Evolutionary conservation across 2,113 vertebrate genomes (phyloP).

Genomic region (Dromas ardeola): DNA sequence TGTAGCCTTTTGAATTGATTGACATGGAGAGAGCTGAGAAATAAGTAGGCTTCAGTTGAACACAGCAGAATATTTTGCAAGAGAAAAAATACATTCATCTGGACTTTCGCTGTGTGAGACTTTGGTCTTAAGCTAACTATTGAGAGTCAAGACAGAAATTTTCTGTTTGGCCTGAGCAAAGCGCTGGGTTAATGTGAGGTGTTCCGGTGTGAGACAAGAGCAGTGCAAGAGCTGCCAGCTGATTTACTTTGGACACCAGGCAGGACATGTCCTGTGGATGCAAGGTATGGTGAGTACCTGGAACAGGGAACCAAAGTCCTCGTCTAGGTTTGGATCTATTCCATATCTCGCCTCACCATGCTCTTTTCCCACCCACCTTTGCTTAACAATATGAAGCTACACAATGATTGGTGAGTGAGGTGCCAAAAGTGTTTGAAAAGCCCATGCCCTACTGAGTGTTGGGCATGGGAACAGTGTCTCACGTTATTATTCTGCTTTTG

Average conservation of each 20-base stretch:
- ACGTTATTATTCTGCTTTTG: not conserved
- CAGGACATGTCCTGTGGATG: not conserved
- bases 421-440: constrained; percentile 1
- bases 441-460: not conserved
- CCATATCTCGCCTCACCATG: accelerated
- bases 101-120: not conserved
- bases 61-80: not conserved
- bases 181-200: not conserved
- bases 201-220: not conserved
- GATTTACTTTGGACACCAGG: not conserved
- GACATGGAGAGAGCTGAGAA: not conserved
- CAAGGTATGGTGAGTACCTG: not conserved
- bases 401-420: not conserved
- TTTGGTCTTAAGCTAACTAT: not conserved
- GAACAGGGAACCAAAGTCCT: not conserved
- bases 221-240: not conserved
- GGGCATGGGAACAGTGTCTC: not conserved
- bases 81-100: not conserved
- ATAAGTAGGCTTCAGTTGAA: not conserved
- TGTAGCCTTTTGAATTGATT: not conserved
- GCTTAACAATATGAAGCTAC: not conserved
- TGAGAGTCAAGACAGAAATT: not conserved
- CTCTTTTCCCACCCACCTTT: not conserved
- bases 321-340: not conserved
- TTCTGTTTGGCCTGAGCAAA: not conserved